Base-by-base conservation (phyloP, 2,113 vertebrate species). In the Carassius gibelio region DNA sequence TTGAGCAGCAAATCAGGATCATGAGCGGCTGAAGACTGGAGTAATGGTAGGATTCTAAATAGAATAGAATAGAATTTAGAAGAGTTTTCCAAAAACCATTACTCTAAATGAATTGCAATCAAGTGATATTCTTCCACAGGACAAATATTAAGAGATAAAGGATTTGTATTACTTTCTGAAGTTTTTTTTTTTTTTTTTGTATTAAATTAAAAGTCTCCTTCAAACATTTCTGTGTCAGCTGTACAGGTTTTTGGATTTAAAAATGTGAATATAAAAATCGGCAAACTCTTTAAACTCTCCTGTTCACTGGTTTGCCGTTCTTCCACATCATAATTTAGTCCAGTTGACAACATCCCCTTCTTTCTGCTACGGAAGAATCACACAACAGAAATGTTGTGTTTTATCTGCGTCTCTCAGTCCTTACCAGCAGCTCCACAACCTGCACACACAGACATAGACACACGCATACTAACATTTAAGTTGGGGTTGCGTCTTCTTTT, bases 401-500 rank as follows among this genome's bases (percentile, higher is more conserved):
- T 84, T 88, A 85, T 85, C 75, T 80, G 69, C 87, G 71, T 61
- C 79, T 84, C 90, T 86, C 84, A n/a, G 36, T 72, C 17, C 68
- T 79, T 86, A 86, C 55, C 89, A 91, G 85, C 93, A 91, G 45
- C 26, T 17, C 50, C 59, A 45, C 59, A 61, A 52, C 74, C 48
- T 15, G 79, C 30, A 19, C 69, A 62, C 42, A 36, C 5, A 15
- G 3, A 26, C 1, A 42, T 68, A 86, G 14, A 77, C 26, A 30
- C 42, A 23, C 10, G 17, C 61, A 84, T 26, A 9, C 48, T 88
- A 93, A 71, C 91, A 93, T 94, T 94, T 90, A 94, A 94, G 92
- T 93, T 93, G 78, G 86, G 91, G 90, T 89, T 93, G 93, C 84
- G 90, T 94, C 85, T 86, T 86, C 92, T 93, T 95, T 94, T 95